Percentiles rank a stretch among this genome's conserved stretches.
These are phyloP conservation scores for Drosophila peninsularis DNA, from an alignment of 2,888 invertebrate species.

Conservation along the genomic window DNA sequence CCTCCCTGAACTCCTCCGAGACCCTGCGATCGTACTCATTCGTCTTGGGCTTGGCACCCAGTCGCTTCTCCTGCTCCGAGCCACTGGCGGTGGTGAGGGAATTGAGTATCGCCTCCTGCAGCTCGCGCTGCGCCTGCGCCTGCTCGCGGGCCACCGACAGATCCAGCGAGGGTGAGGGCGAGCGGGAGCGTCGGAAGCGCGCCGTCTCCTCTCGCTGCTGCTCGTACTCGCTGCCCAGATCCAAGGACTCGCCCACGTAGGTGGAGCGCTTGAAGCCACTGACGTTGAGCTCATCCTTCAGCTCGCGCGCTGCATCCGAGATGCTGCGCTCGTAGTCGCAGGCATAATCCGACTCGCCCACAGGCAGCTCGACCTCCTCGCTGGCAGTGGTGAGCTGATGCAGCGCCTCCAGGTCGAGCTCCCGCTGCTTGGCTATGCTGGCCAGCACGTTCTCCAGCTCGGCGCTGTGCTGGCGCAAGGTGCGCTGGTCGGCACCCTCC, in stretches of 20 bases:
- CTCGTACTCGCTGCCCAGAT: constrained; percentile 75
- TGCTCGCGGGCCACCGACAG: constrained; percentile 52
- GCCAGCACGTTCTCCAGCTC: constrained; percentile 69
- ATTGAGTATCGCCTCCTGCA: constrained; percentile 80
- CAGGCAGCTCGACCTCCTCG: constrained; percentile 76
- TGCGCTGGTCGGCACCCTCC: constrained; percentile 61
- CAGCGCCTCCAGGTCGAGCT: constrained; percentile 77
- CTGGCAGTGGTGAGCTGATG: constrained; percentile 66
- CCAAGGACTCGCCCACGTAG: constrained; percentile 83
- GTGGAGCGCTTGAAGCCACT: constrained; percentile 83
- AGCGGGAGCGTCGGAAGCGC: constrained; percentile 76
- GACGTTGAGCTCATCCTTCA: constrained; percentile 73
- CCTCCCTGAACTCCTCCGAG: constrained; percentile 65
- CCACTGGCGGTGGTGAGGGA: constrained; percentile 69
- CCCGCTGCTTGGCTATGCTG: constrained; percentile 62
- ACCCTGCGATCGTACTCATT: constrained; percentile 57
- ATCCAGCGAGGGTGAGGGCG: constrained; percentile 71
- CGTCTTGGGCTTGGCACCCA: constrained; percentile 78
- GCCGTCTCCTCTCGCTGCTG: constrained; percentile 68
- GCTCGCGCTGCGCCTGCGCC: constrained; percentile 66
- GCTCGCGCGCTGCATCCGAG: constrained; percentile 79
- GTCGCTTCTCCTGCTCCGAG: constrained; percentile 32
- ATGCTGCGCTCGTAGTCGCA: constrained; percentile 76
- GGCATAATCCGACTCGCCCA: constrained; percentile 38
- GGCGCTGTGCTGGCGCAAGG: constrained; percentile 57